Conservation (phyloP, 2,113 vertebrate species). For the Stercorarius parasiticus region DNA sequence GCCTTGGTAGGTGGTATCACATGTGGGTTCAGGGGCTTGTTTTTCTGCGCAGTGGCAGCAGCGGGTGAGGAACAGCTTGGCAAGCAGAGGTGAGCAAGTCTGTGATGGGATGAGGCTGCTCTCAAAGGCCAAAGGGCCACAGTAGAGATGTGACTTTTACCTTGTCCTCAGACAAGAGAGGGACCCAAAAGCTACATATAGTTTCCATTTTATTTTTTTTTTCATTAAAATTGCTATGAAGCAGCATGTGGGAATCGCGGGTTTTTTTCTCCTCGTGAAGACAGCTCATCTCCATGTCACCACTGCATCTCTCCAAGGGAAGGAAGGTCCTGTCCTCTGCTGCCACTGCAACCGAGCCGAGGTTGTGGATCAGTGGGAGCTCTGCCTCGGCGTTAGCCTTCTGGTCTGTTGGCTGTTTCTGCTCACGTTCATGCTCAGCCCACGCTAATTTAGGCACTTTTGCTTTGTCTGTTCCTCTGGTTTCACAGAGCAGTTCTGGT, state of each 20-base stretch:
- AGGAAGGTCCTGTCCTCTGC: background rate
- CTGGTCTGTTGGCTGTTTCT: background rate
- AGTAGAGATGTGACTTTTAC: background rate
- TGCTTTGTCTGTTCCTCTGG: background rate
- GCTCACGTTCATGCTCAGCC: background rate
- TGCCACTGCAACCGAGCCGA: background rate
- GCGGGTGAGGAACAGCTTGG: background rate
- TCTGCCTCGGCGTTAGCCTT: background rate
- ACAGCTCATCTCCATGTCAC: background rate
- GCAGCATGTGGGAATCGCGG: background rate
- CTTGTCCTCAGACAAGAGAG: background rate
- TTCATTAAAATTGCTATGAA: background rate
- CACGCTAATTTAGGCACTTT: background rate
- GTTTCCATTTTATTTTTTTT: background rate
- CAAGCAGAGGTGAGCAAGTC: background rate
- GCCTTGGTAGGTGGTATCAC: background rate
- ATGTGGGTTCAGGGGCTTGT: background rate
- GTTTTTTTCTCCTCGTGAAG: background rate
- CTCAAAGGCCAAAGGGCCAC: background rate
- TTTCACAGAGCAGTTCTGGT: background rate
- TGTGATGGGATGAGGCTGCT: background rate
- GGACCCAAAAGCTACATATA: background rate
- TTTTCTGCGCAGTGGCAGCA: background rate
- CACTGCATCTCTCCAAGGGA: background rate
- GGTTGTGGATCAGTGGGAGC: background rate